Evolutionary conservation across 2,113 vertebrate species (phyloP).

Genomic region (Microtus oregoni): DNA sequence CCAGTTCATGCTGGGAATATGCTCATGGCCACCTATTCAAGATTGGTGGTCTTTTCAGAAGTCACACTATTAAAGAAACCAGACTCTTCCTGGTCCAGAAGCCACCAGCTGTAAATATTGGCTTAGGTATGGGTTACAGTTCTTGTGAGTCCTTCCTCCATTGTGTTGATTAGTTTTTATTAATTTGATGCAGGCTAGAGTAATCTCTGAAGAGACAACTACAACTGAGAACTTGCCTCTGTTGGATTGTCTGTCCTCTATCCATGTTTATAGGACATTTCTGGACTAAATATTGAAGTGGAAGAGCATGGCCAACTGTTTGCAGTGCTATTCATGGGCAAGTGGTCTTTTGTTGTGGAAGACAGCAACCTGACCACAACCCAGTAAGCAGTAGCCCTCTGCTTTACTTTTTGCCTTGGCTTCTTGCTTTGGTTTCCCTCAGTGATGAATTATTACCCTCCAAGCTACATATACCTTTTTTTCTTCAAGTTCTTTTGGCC

Average conservation of each 20-base stretch:
- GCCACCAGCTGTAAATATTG: neutral
- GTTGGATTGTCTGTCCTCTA: neutral
- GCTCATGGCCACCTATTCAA: neutral
- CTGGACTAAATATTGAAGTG: neutral
- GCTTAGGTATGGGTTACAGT: neutral
- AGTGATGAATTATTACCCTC: neutral
- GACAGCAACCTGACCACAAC: neutral
- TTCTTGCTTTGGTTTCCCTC: neutral
- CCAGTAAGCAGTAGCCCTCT: neutral
- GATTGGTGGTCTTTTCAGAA: neutral
- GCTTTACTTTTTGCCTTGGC: neutral
- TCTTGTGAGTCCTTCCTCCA: neutral
- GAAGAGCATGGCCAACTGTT: neutral
- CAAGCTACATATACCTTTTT: neutral
- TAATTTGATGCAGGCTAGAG: neutral
- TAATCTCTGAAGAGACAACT: neutral
- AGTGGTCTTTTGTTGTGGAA: neutral
- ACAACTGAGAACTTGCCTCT: neutral
- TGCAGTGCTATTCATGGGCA: neutral
- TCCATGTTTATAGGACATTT: neutral
- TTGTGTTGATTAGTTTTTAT: neutral
- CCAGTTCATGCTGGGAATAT: neutral
- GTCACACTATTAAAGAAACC: neutral
- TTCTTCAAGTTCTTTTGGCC: neutral
- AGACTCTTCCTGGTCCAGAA: neutral